Evolutionary conservation across 2,797 vertebrate species (phyloP).

Genomic region (Poliocrania exsul): DNA sequence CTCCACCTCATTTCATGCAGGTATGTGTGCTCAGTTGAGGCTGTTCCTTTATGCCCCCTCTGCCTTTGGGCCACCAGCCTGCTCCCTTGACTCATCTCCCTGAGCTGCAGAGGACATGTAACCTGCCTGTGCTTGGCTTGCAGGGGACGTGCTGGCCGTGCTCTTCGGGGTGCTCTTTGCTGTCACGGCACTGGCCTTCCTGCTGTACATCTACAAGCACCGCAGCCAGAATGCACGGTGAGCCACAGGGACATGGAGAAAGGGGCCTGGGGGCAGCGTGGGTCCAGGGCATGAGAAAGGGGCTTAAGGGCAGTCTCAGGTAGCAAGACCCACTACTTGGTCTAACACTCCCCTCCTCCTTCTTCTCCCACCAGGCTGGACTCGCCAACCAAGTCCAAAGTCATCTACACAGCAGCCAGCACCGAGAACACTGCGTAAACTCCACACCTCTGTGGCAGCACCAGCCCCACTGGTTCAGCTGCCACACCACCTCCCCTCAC

Average conservation of each 20-base stretch:
- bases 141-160: conserved; percentile 76
- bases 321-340: rapidly evolving
- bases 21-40: background rate
- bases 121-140: background rate
- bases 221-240: conserved; percentile 37
- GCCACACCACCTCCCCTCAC: background rate
- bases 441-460: rapidly evolving
- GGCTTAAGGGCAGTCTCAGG: background rate
- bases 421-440: background rate
- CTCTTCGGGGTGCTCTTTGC: conserved; percentile 78
- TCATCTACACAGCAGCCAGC: conserved; percentile 59
- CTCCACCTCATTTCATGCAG: conserved; percentile 12
- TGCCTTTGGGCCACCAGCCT: background rate
- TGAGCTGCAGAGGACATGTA: rapidly evolving
- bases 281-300: rapidly evolving
- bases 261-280: rapidly evolving
- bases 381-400: conserved; percentile 35
- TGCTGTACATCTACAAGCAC: conserved; percentile 70
- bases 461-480: background rate
- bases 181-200: conserved; percentile 65
- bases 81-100: background rate
- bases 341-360: background rate
- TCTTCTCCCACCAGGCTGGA: background rate
- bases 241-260: background rate
- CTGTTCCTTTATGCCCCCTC: background rate